Base-by-base conservation (phyloP, 2,113 vertebrate genomes). In the Capreolus pygargus region DNA sequence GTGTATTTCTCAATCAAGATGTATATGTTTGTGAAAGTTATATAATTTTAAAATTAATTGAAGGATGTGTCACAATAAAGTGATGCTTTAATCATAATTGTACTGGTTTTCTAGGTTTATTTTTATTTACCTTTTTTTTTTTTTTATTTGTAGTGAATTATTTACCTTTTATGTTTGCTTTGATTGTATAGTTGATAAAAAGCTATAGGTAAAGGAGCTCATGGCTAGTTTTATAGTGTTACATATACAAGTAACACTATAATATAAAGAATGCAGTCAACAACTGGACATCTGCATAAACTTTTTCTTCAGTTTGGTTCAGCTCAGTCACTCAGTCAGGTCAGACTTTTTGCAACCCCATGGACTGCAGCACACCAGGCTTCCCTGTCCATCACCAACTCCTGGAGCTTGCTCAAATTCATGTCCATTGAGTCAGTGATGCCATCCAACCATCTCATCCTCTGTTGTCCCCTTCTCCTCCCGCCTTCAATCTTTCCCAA, bases 51-150 rank as follows among this genome's bases (percentile, higher is more conserved):
- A 90, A 97, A 94, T 60, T n/a, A 96, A 76, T 93, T 28, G 81
- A 2, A 95, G 52, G 27, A 82, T 57, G 5, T 74, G 39, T 84
- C 39, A 78, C 39, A 86, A 81, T 52, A 54, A 82, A 83, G 5
- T 82, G n/a, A 28, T 54, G n/a, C 4, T 90, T 94, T 83, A 83
- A 83, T 61, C 95, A 47, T 27, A 92, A 47, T 79, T 79, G 7
- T 54, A 39, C 39, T 79, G 13, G 39, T 60, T 96, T 93, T 86
- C 6, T 21, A 91, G 54, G 27, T 30, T 89, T 88, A 70, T 70
- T 92, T 95, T 91, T 57, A 89, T 54, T 94, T 95, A 92, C 76
- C 11, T 47, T 96, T 94, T 61, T n/a, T n/a, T n/a, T n/a, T n/a
- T n/a, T n/a, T n/a, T n/a, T n/a, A n/a, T n/a, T n/a, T n/a, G n/a